phyloP scores from a whole-genome alignment of 2,797 vertebrate species.

The Astyanax mexicanus region DNA sequence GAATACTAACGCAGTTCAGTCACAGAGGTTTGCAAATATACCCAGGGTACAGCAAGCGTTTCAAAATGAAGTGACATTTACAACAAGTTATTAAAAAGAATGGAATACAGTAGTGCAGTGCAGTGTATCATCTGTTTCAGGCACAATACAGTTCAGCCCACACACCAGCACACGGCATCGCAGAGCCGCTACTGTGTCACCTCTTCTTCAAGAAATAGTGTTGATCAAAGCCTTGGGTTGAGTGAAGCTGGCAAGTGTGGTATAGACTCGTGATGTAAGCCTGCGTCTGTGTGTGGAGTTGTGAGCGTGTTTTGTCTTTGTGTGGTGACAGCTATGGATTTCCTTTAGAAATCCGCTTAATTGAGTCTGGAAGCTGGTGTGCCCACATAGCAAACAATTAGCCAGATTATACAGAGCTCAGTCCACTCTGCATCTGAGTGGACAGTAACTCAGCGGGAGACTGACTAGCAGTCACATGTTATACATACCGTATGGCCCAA shows the following conservation, averaged over 20 bases:
- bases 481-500: background rate
- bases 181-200: background rate
- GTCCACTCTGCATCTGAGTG: conserved; percentile 14
- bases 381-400: conserved; percentile 42
- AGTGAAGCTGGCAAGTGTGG: conserved; percentile 39
- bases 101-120: background rate
- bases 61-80: too few relatives aligned
- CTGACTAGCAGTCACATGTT: background rate
- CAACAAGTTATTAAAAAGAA: background rate
- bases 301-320: conserved; percentile 12
- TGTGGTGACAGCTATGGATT: conserved; percentile 54
- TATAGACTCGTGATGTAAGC: conserved; percentile 1
- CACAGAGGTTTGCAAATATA: too few relatives aligned
- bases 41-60: too few relatives aligned
- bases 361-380: conserved; percentile 16
- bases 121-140: background rate
- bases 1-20: background rate
- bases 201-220: background rate
- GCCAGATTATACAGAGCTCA: conserved; percentile 36
- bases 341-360: conserved; percentile 43
- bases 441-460: conserved; percentile 1
- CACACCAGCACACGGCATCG: background rate
- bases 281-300: conserved; percentile 24
- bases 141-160: background rate
- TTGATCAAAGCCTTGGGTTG: conserved; percentile 36